These are phyloP conservation scores for Ibycter americanus DNA, from an alignment of 2,797 vertebrate species.

Conservation along the genomic window DNA sequence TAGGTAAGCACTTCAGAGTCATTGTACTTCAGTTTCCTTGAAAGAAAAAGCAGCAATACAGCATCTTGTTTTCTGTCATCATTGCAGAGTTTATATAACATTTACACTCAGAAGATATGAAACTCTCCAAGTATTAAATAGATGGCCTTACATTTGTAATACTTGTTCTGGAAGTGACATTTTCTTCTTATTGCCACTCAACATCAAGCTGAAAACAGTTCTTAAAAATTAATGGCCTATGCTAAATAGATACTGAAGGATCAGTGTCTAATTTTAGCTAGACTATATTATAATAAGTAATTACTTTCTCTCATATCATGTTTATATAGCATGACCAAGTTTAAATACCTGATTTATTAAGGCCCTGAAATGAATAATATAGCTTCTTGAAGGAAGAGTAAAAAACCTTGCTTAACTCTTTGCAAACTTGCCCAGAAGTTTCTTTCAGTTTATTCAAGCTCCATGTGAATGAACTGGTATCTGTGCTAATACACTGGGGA, in stretches of 20 bases:
- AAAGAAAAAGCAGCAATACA: not conserved
- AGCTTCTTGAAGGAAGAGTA: not conserved
- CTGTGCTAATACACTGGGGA: not conserved
- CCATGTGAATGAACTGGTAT: not conserved
- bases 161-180: constrained; percentile 10
- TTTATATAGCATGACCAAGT: constrained; percentile 61
- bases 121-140: not conserved
- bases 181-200: constrained; percentile 5
- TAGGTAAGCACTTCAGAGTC: not conserved
- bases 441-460: not conserved
- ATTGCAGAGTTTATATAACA: not conserved
- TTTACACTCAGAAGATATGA: not conserved
- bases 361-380: not conserved
- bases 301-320: constrained; percentile 40
- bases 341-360: constrained; percentile 62
- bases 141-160: not conserved
- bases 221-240: constrained; percentile 40
- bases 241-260: constrained; percentile 30
- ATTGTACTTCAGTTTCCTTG: not conserved
- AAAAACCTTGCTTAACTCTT: not conserved
- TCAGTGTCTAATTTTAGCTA: constrained; percentile 42
- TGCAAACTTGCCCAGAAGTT: not conserved
- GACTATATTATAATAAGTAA: constrained; percentile 50
- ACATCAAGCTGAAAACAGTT: constrained; percentile 17
- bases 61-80: not conserved